These are phyloP conservation scores for Thymelicus lineola DNA, from an alignment of 2,888 invertebrate genomes.

Conservation along the genomic window DNA sequence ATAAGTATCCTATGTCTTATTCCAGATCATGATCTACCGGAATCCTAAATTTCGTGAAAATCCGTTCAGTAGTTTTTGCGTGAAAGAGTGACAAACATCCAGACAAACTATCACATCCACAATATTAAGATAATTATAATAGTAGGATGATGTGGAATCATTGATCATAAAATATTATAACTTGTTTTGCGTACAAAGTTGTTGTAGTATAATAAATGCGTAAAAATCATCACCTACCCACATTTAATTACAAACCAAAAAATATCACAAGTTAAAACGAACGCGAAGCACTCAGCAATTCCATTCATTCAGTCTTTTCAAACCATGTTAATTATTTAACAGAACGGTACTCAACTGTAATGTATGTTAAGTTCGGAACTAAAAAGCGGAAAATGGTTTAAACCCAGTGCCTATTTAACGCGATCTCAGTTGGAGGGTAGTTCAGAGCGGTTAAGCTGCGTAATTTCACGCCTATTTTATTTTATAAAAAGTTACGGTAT, in stretches of 20 bases:
- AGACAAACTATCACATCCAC: too few species aligned
- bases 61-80: too few species aligned
- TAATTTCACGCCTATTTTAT: slow-evolving; percentile 15
- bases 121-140: too few species aligned
- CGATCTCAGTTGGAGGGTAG: slow-evolving; percentile 11
- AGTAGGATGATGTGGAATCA: too few species aligned
- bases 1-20: too few species aligned
- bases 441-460: slow-evolving; percentile 3
- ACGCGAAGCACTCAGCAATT: not conserved
- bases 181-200: too few species aligned
- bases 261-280: not conserved
- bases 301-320: slow-evolving; percentile 16
- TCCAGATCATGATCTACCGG: too few species aligned
- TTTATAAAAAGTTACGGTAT: slow-evolving; percentile 14
- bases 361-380: slow-evolving; percentile 13
- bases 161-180: too few species aligned
- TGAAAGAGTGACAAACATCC: too few species aligned
- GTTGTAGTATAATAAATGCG: too few species aligned
- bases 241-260: not conserved
- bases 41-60: too few species aligned
- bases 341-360: slow-evolving; percentile 1
- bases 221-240: too few species aligned
- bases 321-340: slow-evolving; percentile 11
- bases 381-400: slow-evolving; percentile 9
- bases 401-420: slow-evolving; percentile 20